Percentiles rank a stretch among this genome's conserved stretches.
These are phyloP conservation scores for Diceros bicornis DNA, from an alignment of 2,797 vertebrate genomes.

Conservation along the genomic window DNA sequence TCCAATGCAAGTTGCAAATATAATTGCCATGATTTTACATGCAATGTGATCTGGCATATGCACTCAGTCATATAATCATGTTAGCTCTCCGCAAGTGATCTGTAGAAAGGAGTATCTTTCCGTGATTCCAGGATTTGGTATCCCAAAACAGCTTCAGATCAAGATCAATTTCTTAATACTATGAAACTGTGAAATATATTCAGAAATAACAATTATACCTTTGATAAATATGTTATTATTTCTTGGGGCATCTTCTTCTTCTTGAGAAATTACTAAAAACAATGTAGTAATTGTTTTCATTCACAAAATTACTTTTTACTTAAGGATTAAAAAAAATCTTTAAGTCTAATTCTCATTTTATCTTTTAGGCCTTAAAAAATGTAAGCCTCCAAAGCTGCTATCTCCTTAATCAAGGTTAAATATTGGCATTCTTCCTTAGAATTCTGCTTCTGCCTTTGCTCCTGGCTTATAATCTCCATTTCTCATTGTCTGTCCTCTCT, in stretches of 20 bases:
- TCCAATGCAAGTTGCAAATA: not conserved
- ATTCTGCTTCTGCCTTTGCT: not conserved
- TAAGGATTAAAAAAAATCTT: not conserved
- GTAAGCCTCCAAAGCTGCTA: not conserved
- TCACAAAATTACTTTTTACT: not conserved
- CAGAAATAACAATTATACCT: not conserved
- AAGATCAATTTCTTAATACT: not conserved
- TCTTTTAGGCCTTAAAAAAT: not conserved
- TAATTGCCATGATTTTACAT: constrained; percentile 11
- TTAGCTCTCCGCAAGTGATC: not conserved
- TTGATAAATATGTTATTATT: not conserved
- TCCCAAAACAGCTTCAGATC: not conserved
- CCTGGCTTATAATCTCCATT: not conserved
- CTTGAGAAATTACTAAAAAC: not conserved
- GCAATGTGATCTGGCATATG: not conserved
- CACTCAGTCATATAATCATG: not conserved
- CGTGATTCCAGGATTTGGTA: not conserved
- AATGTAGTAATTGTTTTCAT: not conserved
- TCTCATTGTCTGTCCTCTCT: not conserved
- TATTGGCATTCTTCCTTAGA: not conserved
- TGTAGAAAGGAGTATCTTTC: not conserved
- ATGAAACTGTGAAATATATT: not conserved
- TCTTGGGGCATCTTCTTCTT: not conserved
- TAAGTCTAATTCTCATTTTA: not conserved
- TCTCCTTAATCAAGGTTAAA: not conserved